phyloP scores from a whole-genome alignment of 2,888 invertebrate species.

The Leucophora obtusa region DNA sequence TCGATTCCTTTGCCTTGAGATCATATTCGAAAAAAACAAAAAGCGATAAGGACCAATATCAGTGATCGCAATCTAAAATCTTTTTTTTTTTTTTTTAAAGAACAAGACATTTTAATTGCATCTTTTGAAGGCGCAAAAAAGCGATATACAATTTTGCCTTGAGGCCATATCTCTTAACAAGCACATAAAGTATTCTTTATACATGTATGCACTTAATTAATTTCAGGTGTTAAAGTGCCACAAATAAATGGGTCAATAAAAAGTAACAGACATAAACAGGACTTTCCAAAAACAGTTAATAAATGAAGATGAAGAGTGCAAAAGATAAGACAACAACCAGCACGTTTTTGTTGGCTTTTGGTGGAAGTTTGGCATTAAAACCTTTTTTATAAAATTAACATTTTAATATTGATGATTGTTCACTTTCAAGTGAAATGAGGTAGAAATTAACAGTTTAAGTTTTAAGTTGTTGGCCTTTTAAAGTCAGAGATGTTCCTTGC shows the following conservation, averaged over 20 bases:
- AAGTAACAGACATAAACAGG: constrained; percentile 59
- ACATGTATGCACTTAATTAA: constrained; percentile 55
- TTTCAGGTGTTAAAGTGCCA: constrained; percentile 64
- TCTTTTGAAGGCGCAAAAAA: constrained; percentile 26
- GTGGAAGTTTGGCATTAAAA: neutral
- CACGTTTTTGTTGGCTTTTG: neutral
- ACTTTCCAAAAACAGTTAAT: constrained; percentile 27
- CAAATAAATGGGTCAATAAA: constrained; percentile 62
- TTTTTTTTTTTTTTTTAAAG: constrained; percentile 23
- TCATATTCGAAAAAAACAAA: constrained; percentile 39
- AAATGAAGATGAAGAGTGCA: constrained; percentile 19
- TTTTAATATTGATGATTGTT: constrained; percentile 54
- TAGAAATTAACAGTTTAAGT: constrained; percentile 15
- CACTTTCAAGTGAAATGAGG: constrained; percentile 44
- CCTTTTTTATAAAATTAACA: neutral
- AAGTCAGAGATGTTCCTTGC: neutral
- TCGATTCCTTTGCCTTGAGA: constrained; percentile 41
- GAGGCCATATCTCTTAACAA: constrained; percentile 38
- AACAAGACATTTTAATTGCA: constrained; percentile 48
- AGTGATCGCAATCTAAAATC: constrained; percentile 40
- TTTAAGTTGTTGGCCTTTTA: constrained; percentile 7
- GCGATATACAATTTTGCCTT: constrained; percentile 42
- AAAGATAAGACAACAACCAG: neutral
- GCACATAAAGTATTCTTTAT: neutral
- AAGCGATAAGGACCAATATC: constrained; percentile 42